Evolutionary conservation across 2,113 vertebrate genomes (phyloP).

Genomic region (Pteronura brasiliensis): DNA sequence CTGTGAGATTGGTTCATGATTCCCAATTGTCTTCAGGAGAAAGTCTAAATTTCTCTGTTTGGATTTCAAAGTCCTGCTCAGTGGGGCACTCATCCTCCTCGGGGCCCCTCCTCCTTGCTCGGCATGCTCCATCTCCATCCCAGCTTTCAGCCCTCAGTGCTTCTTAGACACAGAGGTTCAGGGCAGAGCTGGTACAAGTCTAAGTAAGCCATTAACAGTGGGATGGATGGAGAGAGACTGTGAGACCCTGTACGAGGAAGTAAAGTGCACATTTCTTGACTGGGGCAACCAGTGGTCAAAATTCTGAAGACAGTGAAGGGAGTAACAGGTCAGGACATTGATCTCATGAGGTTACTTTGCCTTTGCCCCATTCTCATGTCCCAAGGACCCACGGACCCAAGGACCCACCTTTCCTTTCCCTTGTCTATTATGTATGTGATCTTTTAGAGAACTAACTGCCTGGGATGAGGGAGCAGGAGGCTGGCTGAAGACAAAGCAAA

Average conservation of each 20-base stretch:
- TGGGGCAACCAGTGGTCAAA: no score
- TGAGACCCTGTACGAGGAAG: neutral
- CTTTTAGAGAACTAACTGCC: neutral
- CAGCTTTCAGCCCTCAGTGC: no score
- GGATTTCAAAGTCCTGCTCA: neutral
- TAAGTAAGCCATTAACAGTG: neutral
- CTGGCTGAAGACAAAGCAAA: no score
- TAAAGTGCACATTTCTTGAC: neutral
- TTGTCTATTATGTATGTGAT: neutral
- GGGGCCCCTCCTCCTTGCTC: neutral
- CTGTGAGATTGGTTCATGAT: neutral
- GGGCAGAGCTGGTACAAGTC: neutral
- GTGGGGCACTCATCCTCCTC: rapidly evolving
- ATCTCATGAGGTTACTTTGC: rapidly evolving
- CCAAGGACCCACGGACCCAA: neutral
- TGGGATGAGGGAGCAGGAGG: no score
- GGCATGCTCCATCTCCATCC: rapidly evolving
- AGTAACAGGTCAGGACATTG: neutral
- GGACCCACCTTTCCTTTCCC: no score
- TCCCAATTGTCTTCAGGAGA: neutral
- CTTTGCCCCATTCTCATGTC: rapidly evolving
- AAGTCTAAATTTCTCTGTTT: neutral
- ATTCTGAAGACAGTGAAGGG: neutral
- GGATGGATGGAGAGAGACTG: no score
- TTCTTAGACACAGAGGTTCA: neutral